Evolutionary conservation across 2,888 invertebrate species (phyloP).

Genomic region (Latheticus oryzae): DNA sequence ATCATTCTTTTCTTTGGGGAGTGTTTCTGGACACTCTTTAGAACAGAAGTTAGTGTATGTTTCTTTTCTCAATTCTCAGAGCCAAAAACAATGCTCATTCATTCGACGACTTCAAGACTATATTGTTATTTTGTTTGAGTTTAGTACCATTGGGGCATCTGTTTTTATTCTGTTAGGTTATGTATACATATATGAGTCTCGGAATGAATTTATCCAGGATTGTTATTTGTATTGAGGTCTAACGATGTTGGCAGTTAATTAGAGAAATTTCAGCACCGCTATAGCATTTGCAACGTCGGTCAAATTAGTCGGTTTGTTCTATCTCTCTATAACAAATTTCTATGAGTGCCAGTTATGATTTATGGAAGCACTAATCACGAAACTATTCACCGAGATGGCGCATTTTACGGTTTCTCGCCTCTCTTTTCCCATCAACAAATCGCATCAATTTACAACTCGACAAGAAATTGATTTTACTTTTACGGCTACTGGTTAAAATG

Average conservation of each 20-base stretch:
- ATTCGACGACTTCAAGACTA: no score
- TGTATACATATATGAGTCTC: background rate
- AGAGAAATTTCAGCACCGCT: constrained; percentile 25
- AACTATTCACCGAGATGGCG: constrained; percentile 18
- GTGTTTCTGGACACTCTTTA: no score
- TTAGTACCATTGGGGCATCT: no score
- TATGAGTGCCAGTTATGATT: constrained; percentile 28
- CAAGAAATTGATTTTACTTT: constrained; percentile 38
- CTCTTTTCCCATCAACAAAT: constrained; percentile 23
- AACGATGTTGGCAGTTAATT: constrained; percentile 32
- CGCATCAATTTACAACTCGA: constrained; percentile 23
- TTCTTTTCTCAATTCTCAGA: no score
- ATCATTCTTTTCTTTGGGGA: no score
- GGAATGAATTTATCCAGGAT: constrained; percentile 15
- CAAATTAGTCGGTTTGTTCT: constrained; percentile 30
- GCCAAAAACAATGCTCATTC: no score
- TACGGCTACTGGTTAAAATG: constrained; percentile 25
- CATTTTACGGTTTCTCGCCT: constrained; percentile 15
- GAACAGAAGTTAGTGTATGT: no score
- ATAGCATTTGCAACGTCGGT: constrained; percentile 15
- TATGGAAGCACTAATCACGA: constrained; percentile 27
- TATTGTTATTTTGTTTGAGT: no score
- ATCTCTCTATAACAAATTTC: constrained; percentile 17
- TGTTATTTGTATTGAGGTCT: constrained; percentile 30
- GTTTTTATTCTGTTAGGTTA: no score